Evolutionary conservation across 2,113 vertebrate genomes (phyloP).

Genomic region (Oenanthe melanoleuca): DNA sequence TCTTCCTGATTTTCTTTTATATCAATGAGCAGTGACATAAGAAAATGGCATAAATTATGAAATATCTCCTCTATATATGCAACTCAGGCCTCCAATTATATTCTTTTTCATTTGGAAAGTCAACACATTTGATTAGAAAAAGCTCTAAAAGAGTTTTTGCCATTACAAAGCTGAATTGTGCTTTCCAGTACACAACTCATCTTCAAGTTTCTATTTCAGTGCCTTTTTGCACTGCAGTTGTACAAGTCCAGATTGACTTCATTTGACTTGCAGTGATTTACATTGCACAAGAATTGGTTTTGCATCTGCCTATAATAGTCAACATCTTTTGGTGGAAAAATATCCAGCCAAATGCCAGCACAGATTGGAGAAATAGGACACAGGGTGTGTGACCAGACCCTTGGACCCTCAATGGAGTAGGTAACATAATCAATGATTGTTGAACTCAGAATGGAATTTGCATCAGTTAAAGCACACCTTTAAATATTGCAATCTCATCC

Average conservation of each 20-base stretch:
- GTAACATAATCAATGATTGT: not conserved
- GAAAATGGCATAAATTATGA: not conserved
- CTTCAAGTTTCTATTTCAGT: not conserved
- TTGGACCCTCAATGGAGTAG: rapidly evolving
- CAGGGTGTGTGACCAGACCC: rapidly evolving
- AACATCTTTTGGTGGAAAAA: not conserved
- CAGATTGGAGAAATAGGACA: not conserved
- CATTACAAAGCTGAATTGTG: not conserved
- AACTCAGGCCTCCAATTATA: not conserved
- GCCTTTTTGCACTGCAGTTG: rapidly evolving
- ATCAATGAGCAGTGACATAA: not conserved
- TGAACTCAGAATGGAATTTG: not conserved
- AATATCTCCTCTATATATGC: not conserved
- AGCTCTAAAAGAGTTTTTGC: not conserved
- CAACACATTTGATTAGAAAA: not conserved
- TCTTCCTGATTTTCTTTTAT: not conserved
- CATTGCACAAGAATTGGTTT: not conserved
- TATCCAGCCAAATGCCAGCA: not conserved
- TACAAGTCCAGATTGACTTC: not conserved
- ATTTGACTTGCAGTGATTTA: not conserved
- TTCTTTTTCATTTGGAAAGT: not conserved
- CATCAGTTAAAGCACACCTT: not conserved
- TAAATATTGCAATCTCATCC: not conserved
- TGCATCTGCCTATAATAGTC: not conserved
- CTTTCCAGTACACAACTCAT: not conserved